Base-by-base conservation (phyloP, 2,888 invertebrate species). In the Leptarthrus brevirostris region DNA sequence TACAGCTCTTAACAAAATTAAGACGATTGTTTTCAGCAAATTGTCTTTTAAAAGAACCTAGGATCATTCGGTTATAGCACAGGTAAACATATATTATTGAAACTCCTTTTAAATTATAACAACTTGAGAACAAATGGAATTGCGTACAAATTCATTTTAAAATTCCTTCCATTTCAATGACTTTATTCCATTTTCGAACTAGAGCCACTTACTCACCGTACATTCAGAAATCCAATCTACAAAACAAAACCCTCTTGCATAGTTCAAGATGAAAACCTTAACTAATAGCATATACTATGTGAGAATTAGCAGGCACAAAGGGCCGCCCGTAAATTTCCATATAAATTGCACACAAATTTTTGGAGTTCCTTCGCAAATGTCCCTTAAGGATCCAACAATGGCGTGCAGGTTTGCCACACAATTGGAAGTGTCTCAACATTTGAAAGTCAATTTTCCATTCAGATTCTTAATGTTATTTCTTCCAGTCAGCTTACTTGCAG, bases 361-460 rank as follows among this genome's bases (percentile, higher is more conserved):
- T 52, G 49, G 49, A 52, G 69, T 18, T 52, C 18, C 49, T 20
- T 52, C 18, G 52, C 34, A 69, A 69, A 52, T 34, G 52, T 69
- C 69, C 69, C 52, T 69, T 69, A 69, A 69, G 69, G 69, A 69
- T 52, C 69, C 49, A 69, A 69, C 69, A 69, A 69, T 69, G 52
- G 69, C 52, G 49, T 18, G 52, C 54, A 69, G 69, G 52, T 69
- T 69, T 69, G 69, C 69, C 69, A 69, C 69, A 52, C 69, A 69
- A 69, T 69, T 69, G 69, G 69, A 69, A 52, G 52, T 69, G 52
- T 69, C 69, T 49, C 26, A 20, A 30, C 69, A 69, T 69, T 69
- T 69, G 69, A 69, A 69, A 69, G 69, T 69, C 69, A 69, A 69
- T 69, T 69, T 69, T 52, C 52, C 20, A 18, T 34, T 30, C 12